Base-by-base conservation (phyloP, 2,113 vertebrate species). In the Alouatta palliata region DNA sequence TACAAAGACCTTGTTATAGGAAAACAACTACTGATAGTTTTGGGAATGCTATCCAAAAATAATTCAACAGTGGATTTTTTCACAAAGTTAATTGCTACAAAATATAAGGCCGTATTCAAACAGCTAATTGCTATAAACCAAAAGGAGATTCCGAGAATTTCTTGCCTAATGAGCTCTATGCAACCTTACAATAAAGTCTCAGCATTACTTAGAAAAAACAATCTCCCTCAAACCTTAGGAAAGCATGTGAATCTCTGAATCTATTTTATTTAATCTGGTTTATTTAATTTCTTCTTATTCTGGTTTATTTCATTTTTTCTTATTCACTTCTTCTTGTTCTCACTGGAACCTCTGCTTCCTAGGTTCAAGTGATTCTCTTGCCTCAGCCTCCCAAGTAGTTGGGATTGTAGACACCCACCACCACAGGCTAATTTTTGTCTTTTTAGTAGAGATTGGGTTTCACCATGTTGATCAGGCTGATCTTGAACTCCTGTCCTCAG, bases 71-170 rank as follows among this genome's bases (percentile, higher is more conserved):
- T 32, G 92, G 90, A 91, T 95, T 98, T 95, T 97, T 88, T 94
- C 97, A 97, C 32, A 40, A 97, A 98, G 52, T 97, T 98, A 98
- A 98, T 97, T 97, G 58, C 89, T 89, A 95, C 54, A 90, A 85
- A 97, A 98, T 95, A 17, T 83, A 92, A 68, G 37, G 10, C 86
- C 87, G 40, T 56, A n/a, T 45, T 96, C 91, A 96, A 94, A 97
- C 43, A 90, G 84, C 82, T 98, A 95, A 98, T 98, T 98, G 94
- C 84, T 96, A 91, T 64, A 97, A 96, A 56, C 66, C 92, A 90
- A 97, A 95, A 97, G 97, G 94, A 97, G 96, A 96, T 89, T 95
- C 95, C 95, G 92, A 91, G 81, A 95, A 76, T 95, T 96, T 95
- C 79, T 66, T 93, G 94, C 25, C 89, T 97, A 98, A 97, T 92